phyloP scores from a whole-genome alignment of 92 coral and sea anemone species.

The Heteractis magnifica region DNA sequence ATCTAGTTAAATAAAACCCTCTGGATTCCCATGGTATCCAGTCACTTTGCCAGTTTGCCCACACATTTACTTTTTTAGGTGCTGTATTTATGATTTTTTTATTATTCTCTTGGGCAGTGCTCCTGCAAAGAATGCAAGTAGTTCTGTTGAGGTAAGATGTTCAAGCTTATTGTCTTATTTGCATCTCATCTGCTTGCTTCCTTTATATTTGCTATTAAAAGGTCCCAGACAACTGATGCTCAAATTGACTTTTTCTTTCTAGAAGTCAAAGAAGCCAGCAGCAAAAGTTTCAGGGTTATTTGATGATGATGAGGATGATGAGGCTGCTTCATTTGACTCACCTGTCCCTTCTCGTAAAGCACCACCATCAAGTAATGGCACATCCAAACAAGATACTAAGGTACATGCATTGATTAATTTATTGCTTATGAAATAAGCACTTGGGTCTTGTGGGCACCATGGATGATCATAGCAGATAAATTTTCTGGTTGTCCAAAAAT shows the following conservation, averaged over 20 bases:
- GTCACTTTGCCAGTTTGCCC: too few species aligned
- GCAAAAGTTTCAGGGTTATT: constrained; percentile 68
- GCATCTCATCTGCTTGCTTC: neutral
- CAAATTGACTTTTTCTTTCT: neutral
- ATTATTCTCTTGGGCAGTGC: neutral
- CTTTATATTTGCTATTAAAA: neutral
- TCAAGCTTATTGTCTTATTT: neutral
- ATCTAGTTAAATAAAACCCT: too few species aligned
- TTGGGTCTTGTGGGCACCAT: too few species aligned
- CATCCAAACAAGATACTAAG: constrained; percentile 21
- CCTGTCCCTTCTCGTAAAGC: constrained; percentile 55
- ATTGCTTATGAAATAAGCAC: too few species aligned
- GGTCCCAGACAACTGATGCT: too few species aligned
- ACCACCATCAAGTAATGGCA: constrained; percentile 38
- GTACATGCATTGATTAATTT: neutral
- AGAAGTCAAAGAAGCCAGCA: constrained; percentile 59
- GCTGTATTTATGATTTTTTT: too few species aligned
- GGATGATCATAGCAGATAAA: too few species aligned
- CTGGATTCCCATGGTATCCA: too few species aligned
- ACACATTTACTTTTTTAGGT: too few species aligned
- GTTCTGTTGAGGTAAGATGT: neutral
- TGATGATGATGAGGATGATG: constrained; percentile 64
- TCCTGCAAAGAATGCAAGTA: neutral
- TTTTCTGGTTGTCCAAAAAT: too few species aligned
- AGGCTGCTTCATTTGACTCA: constrained; percentile 59